phyloP scores from a whole-genome alignment of 2,113 vertebrate species.

The Fulmarus glacialis region DNA sequence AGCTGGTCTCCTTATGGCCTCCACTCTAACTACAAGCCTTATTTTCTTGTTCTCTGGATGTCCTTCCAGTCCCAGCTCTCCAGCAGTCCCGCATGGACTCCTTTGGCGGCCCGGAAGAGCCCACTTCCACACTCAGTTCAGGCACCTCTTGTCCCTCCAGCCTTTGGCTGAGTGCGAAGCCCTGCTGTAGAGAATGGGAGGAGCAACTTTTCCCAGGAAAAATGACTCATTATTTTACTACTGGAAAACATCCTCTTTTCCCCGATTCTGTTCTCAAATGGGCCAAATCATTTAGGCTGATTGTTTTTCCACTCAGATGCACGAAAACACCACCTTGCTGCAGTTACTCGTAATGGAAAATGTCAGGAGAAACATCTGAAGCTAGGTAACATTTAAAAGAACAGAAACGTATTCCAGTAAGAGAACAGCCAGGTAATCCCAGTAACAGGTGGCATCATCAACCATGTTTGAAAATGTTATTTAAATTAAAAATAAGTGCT shows the following conservation, averaged over 20 bases:
- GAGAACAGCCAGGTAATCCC: background rate
- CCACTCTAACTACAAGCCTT: background rate
- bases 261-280: background rate
- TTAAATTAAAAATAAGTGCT: background rate
- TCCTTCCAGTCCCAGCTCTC: background rate
- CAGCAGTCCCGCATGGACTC: background rate
- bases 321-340: background rate
- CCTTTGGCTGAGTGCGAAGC: rapidly evolving
- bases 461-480: background rate
- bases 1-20: background rate
- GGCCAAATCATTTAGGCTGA: background rate
- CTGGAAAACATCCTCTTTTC: background rate
- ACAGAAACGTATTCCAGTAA: background rate
- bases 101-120: background rate
- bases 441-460: background rate
- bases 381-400: background rate
- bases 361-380: background rate
- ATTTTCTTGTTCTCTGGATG: background rate
- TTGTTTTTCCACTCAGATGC: background rate
- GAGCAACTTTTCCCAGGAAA: background rate
- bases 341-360: background rate
- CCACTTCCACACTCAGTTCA: background rate
- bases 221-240: background rate
- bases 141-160: background rate
- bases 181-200: background rate